Evolutionary conservation across 35 echinoderm and acorn worm species (phyloP), one percentile per base, ranked within the genome.

Genomic region (Lytechinus pictus): DNA sequence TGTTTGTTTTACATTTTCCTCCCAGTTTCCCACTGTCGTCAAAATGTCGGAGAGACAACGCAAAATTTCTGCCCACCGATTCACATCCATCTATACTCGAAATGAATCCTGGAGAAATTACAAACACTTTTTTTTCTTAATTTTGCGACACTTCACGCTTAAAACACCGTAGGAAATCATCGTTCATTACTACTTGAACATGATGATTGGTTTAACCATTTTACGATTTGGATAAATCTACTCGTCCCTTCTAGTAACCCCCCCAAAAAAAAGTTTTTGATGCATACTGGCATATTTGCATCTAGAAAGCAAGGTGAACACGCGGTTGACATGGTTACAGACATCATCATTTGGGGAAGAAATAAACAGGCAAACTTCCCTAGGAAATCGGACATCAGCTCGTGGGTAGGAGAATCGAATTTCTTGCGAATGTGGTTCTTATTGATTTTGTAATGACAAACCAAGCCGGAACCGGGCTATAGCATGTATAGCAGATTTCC

Each of bases 351-450:
- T 79, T 24, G 14, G 66, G 66, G 66, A 4, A 79, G 13, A 9
- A 58, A 58, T 8, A 79, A 79, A 79, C 7, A 79, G 19, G 66
- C n/a, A 79, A 79, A 79, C 66, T 16, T 24, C 66, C 66, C n/a
- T 79, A 79, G 66, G 66, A 79, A 79, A 79, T 79, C 66, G 66
- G 66, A 14, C 66, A 79, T 79, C n/a, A 79, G 66, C 66, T 79
- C 19, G 19, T 24, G 19, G 66, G 66, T 8, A 79, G 4, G 16
- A 79, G 66, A 79, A 79, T 79, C 66, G 66, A 8, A 79, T 79
- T 79, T 79, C 66, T 79, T 79, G 33, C 16, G 66, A 79, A 79
- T 79, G 66, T 79, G 66, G 66, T 79, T 79, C n/a, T 79, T 79
- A 79, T 79, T 79, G 66, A 79, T 79, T 79, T n/a, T 79, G 66